Base-by-base conservation (phyloP, 1,140 invertebrate species). In the Sitophilus oryzae region DNA sequence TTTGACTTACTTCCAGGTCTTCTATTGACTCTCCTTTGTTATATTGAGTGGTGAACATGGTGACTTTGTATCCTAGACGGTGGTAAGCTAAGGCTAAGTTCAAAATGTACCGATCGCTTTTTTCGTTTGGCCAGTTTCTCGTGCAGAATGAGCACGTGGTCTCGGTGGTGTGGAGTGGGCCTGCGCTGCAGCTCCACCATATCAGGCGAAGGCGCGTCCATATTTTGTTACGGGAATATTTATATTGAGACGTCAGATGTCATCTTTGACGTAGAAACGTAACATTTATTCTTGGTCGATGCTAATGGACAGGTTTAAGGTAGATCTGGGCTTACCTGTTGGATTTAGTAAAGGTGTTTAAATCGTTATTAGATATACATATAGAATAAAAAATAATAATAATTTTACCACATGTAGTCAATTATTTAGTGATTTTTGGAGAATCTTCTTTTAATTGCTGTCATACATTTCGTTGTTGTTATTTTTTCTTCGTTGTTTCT, bases 21-120 rank as follows among this genome's bases (percentile, higher is more conserved):
- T 58, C 58, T 18, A 65, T 43, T 36, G 46, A 54, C 20, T 66
- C 59, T 16, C 37, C 42, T 49, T 30, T 48, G n/a, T 63, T 63
- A 18, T 62, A 59, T 9, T 63, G 55, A 3, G 62, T 58, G 3
- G 67, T 64, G 10, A 59, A 46, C 10, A 67, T 40, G 0, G 64
- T 62, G 1, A 68, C 64, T 38, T 61, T 61, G 43, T 62, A 61
- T 8, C 65, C 65, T 21, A 58, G 41, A 23, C 62, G 40, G 36
- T 62, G 51, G 14, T 65, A 58, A 15, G 64, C 62, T 22, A 41
- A 25, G 1, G 59, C 66, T 10, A 69, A 40, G 45, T 67, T 66
- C 14, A 69, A 25, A 8, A 69, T 56, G 41, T 67, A 69, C 10
- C 64, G 57, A 52, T 69, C 67, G 21, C 58, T 54, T 43, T n/a